These are phyloP conservation scores for Syngnathus scovelli DNA, from an alignment of 2,113 vertebrate genomes.

Conservation along the genomic window DNA sequence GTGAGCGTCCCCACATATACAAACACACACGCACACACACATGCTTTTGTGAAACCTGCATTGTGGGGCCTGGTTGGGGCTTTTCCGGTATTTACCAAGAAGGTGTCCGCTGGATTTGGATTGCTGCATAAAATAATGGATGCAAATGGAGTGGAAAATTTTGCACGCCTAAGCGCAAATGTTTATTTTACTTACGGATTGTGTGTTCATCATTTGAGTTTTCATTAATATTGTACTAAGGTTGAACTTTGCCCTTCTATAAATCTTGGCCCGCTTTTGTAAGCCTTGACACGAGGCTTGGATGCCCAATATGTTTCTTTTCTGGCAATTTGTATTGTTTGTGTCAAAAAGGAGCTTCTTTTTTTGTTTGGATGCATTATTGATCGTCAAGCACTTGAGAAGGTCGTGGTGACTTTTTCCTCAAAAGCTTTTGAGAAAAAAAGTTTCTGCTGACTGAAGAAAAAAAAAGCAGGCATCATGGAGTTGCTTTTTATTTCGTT, in stretches of 20 bases:
- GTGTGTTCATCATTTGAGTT: neutral
- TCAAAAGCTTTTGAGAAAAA: neutral
- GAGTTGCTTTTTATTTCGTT: too few species aligned
- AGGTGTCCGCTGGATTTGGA: too few species aligned
- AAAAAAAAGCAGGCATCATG: neutral
- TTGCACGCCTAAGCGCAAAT: neutral
- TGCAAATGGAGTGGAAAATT: too few species aligned
- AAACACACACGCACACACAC: too few species aligned
- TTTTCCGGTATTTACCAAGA: too few species aligned
- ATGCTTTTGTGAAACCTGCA: too few species aligned
- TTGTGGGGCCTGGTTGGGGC: neutral
- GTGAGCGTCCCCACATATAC: too few species aligned
- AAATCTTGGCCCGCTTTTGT: neutral
- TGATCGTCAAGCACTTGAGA: slow-evolving; percentile 16
- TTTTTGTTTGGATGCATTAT: neutral
- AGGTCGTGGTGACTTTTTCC: neutral
- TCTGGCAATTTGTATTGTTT: neutral
- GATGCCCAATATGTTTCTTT: neutral
- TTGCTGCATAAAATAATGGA: too few species aligned
- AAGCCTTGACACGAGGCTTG: neutral
- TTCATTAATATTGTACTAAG: neutral
- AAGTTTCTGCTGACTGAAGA: neutral
- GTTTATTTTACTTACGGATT: neutral
- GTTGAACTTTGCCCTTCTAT: slow-evolving; percentile 1
- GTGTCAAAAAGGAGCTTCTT: neutral